Base-by-base conservation (phyloP, 1,140 invertebrate species). In the Pseudomyrmex cubaensis region DNA sequence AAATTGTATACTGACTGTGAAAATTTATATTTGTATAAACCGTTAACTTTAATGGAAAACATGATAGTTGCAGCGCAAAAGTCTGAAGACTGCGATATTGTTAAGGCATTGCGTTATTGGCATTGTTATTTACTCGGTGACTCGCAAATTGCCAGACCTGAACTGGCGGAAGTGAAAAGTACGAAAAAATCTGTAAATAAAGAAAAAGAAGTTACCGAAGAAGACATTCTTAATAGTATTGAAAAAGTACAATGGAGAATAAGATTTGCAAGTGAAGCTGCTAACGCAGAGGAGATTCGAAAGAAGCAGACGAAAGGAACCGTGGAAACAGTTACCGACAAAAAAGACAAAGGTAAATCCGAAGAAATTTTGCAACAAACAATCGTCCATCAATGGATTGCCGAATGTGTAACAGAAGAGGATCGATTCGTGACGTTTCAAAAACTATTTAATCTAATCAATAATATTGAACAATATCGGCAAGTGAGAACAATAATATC, bases 231-330 rank as follows among this genome's bases (percentile, higher is more conserved):
- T 54, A 62, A 74, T 70, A 54, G 35, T 10, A 64, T 15, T 22
- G 12, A 12, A 48, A 20, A 80, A 74, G 59, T 46, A 13, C 15
- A 22, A 50, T n/a, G 46, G 35, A 57, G 20, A 46, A 66, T 35
- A 76, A 12, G 7, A 77, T 50, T 1, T 52, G 10, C 15, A 50
- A 12, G 35, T 35, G 20, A 25, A n/a, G 15, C 4, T n/a, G 54
- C n/a, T 9, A 50, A 66, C 25, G 46, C 50, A 7, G 15, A 69
- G 9, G 52, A 25, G 10, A 89, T 89, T 83, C 15, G 92, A 91
- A 69, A 90, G 89, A 90, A 90, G 35, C 90, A 17, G 86, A 92
- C 9, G 87, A 90, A 44, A 93, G 92, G 92, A 91, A 86, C 82
- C 46, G n/a, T 73, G 67, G 78, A 87, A 82, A 84, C 87, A 69